Evolutionary conservation across 2,113 vertebrate species (phyloP), one percentile per base, ranked within the genome.

Genomic region (Amazona guildingii): DNA sequence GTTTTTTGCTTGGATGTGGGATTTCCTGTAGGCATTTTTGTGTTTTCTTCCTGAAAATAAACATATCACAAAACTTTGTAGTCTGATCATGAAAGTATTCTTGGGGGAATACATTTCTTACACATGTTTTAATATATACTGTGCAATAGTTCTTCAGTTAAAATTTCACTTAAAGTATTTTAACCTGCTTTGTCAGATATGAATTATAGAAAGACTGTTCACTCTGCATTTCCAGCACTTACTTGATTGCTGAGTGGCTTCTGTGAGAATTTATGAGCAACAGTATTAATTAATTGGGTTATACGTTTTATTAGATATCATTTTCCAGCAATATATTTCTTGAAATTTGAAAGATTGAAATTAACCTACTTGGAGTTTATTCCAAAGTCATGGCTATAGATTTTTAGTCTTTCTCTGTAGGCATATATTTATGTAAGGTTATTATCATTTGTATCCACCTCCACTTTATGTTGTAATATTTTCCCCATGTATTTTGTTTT

Each of bases 241-340:
- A 79, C 62, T 94, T 86, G 83, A 93, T 96, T 94, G 79, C 92
- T 86, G 64, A 75, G 49, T 80, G 54, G 83, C 62, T 88, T 93
- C 33, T 83, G 54, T 55, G 51, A 93, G 55, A 94, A 95, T 90
- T 96, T 92, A 93, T 79, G 86, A 95, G 68, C 66, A 88, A 81
- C 0, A 0, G 27, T 74, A 74, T 96, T 94, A 96, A 96, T 96
- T 90, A 90, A 39, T 64, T 78, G 55, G 51, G 55, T 81, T 94
- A 88, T 88, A 78, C 64, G 68, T 86, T 96, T 96, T 93, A 92
- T 95, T 93, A 68, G 37, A 37, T 55, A 72, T 75, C 80, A 81
- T 96, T 92, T 97, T 92, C 64, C 57, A 83, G 51, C 64, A 72
- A 41, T 90, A 67, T 90, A 90, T 72, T 90, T 90, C 72, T 86